Conservation (phyloP, 2,797 vertebrate species). For the Pipistrellus kuhlii region DNA sequence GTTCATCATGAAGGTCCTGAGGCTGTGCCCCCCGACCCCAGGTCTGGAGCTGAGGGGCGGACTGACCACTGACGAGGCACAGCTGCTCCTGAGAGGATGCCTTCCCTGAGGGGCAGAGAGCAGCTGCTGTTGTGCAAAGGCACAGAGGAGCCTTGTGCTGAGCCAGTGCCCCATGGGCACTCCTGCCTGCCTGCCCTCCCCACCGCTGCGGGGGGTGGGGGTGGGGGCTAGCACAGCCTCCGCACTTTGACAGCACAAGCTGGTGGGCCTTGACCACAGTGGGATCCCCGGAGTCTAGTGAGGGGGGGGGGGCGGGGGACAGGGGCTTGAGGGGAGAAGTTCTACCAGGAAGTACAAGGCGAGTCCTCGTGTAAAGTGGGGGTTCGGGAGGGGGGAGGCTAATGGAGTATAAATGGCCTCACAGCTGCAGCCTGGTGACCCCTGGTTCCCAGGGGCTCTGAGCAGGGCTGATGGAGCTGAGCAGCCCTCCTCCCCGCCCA, state of each 20-base stretch:
- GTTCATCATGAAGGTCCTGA: neutral
- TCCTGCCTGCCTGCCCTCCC: neutral
- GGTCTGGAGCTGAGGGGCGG: neutral
- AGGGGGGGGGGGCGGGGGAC: fast-evolving
- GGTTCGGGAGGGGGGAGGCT: neutral
- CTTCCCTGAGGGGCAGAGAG: neutral
- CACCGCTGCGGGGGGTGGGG: too few relatives aligned
- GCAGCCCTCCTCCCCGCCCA: neutral
- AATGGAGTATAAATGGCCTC: conserved; percentile 72
- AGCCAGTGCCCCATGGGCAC: fast-evolving
- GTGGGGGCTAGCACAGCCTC: neutral
- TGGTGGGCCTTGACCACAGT: neutral
- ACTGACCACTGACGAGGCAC: too few relatives aligned
- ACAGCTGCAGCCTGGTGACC: conserved; percentile 13
- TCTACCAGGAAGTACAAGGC: conserved; percentile 12
- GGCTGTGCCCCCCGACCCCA: neutral
- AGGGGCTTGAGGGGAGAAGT: neutral
- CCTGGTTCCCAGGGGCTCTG: conserved; percentile 26
- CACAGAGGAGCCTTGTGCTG: neutral
- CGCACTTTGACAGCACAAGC: too few relatives aligned
- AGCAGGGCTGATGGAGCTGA: conserved; percentile 41
- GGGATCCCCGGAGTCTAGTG: neutral
- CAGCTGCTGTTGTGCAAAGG: neutral
- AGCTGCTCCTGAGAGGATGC: neutral
- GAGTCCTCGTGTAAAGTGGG: neutral